These are phyloP conservation scores for Enteromius fasciolatus DNA, from an alignment of 2,797 vertebrate species.

Conservation along the genomic window DNA sequence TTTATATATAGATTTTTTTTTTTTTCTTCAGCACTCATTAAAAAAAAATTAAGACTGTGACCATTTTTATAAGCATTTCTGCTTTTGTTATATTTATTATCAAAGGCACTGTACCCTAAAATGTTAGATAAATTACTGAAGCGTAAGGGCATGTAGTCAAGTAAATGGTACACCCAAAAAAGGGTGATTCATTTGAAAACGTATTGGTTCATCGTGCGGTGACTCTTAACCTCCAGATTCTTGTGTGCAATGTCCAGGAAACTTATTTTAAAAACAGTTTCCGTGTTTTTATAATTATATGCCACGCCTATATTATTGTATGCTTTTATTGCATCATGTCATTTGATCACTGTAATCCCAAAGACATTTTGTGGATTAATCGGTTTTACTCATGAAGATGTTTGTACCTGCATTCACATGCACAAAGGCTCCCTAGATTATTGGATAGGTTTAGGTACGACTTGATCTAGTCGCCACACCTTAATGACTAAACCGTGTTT, in stretches of 20 bases:
- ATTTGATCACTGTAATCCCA: constrained; percentile 9
- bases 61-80: background rate
- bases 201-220: background rate
- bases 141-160: background rate
- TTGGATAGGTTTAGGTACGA: background rate
- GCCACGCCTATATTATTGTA: background rate
- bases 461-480: constrained; percentile 23
- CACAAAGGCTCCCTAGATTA: background rate
- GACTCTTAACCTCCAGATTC: background rate
- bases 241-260: background rate
- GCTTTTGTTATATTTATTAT: background rate
- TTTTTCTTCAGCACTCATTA: background rate
- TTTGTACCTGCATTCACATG: constrained; percentile 29
- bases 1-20: no score
- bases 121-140: background rate
- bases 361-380: background rate
- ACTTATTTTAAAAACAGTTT: background rate
- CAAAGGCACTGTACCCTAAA: background rate
- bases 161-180: background rate
- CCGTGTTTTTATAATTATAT: no score
- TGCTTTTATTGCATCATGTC: constrained; percentile 3
- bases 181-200: background rate
- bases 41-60: background rate
- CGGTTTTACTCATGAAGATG: background rate
- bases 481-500: background rate